These are phyloP conservation scores for Cylloceria caligata DNA, from an alignment of 2,888 invertebrate genomes.

Conservation along the genomic window DNA sequence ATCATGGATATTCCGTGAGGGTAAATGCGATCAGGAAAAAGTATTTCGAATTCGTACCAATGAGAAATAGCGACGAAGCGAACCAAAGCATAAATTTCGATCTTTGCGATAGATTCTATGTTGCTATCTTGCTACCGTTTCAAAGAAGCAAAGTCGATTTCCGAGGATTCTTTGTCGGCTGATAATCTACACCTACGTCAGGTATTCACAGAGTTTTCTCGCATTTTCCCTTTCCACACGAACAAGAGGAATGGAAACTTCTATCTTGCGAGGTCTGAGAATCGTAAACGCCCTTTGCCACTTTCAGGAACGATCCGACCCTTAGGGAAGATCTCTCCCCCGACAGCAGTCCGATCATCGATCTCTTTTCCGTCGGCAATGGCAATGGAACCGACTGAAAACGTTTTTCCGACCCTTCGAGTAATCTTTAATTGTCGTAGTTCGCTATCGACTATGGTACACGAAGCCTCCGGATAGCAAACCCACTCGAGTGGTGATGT, in stretches of 20 bases:
- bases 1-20: not conserved
- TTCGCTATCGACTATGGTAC: slow-evolving; percentile 15
- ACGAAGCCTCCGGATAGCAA: slow-evolving; percentile 20
- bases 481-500: slow-evolving; percentile 39
- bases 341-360: slow-evolving; percentile 48
- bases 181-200: slow-evolving; percentile 23
- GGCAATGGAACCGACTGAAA: slow-evolving; percentile 38
- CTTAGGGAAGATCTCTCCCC: slow-evolving; percentile 51
- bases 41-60: no score
- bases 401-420: slow-evolving; percentile 56
- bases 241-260: slow-evolving; percentile 22
- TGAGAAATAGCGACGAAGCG: no score
- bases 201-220: slow-evolving; percentile 36
- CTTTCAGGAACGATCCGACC: slow-evolving; percentile 47
- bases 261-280: slow-evolving; percentile 43
- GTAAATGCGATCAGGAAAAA: no score
- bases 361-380: slow-evolving; percentile 39
- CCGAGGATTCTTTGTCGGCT: not conserved
- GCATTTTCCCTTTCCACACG: not conserved
- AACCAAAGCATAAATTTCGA: not conserved
- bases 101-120: not conserved
- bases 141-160: not conserved
- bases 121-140: not conserved
- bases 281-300: slow-evolving; percentile 60
- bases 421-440: slow-evolving; percentile 67